phyloP scores from a whole-genome alignment of 2,797 vertebrate genomes.

The Liasis olivaceus region DNA sequence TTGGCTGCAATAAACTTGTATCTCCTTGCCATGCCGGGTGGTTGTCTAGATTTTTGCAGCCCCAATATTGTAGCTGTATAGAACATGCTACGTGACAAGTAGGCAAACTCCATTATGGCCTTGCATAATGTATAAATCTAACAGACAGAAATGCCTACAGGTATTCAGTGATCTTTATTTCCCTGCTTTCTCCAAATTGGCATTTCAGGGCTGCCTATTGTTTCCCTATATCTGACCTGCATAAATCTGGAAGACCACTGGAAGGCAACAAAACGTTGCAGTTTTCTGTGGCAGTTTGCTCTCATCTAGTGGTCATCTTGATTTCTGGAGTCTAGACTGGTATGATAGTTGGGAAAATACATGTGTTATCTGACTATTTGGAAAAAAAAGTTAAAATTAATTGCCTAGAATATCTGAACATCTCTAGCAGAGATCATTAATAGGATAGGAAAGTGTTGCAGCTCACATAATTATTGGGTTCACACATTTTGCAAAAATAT shows the following conservation, averaged over 20 bases:
- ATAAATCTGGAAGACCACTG: neutral
- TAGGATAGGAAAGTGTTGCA: neutral
- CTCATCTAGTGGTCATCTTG: neutral
- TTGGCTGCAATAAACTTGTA: no score
- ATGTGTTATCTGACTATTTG: neutral
- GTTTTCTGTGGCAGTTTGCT: neutral
- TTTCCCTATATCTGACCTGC: neutral
- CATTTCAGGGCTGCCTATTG: neutral
- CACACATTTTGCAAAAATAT: neutral
- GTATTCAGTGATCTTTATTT: neutral
- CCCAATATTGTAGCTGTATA: no score
- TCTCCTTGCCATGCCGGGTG: no score
- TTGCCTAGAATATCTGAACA: neutral
- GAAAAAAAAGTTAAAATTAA: neutral
- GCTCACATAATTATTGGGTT: neutral
- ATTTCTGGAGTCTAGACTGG: neutral
- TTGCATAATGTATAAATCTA: neutral
- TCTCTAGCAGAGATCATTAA: neutral
- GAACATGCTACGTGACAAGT: neutral
- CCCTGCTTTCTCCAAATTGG: neutral
- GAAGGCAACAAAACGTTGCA: neutral
- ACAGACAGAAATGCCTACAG: neutral
- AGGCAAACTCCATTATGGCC: neutral
- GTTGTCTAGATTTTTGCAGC: no score
- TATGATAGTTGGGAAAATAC: neutral